phyloP scores from a whole-genome alignment of 2,113 vertebrate species.

The Odobenus rosmarus region DNA sequence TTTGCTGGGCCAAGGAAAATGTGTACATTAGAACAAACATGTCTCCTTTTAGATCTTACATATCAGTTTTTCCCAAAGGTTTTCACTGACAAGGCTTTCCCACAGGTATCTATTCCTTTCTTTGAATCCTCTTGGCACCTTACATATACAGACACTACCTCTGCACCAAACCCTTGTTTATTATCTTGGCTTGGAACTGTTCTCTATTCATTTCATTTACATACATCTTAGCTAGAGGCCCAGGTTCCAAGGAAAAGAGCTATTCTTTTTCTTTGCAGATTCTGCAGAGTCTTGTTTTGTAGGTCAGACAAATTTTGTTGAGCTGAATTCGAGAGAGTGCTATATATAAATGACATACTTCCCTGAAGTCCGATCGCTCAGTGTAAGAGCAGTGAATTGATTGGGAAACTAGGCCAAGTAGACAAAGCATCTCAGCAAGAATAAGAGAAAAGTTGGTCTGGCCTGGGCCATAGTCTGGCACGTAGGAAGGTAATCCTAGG shows the following conservation, averaged over 20 bases:
- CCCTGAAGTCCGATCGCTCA: neutral
- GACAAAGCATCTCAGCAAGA: neutral
- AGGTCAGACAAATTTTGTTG: neutral
- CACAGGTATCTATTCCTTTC: conserved; percentile 55
- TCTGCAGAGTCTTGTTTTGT: conserved; percentile 33
- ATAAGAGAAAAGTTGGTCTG: neutral
- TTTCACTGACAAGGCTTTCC: conserved; percentile 42
- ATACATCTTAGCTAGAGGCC: conserved; percentile 8
- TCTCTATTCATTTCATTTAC: neutral
- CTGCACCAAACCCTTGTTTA: conserved; percentile 43
- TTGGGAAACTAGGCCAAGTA: neutral
- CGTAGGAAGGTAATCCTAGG: neutral
- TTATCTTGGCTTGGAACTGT: conserved; percentile 45
- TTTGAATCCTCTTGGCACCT: conserved; percentile 46
- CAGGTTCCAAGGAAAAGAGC: conserved; percentile 13
- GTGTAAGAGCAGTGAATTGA: neutral
- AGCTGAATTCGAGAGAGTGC: neutral
- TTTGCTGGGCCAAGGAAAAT: neutral
- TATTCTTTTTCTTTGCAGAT: conserved; percentile 22
- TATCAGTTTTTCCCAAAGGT: neutral
- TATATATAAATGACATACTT: conserved; percentile 21
- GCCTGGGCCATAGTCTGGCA: neutral
- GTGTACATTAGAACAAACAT: neutral
- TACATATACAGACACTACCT: neutral
- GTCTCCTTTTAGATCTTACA: neutral